These are phyloP conservation scores for Belgica antarctica DNA, from an alignment of 2,888 invertebrate genomes.

Conservation along the genomic window DNA sequence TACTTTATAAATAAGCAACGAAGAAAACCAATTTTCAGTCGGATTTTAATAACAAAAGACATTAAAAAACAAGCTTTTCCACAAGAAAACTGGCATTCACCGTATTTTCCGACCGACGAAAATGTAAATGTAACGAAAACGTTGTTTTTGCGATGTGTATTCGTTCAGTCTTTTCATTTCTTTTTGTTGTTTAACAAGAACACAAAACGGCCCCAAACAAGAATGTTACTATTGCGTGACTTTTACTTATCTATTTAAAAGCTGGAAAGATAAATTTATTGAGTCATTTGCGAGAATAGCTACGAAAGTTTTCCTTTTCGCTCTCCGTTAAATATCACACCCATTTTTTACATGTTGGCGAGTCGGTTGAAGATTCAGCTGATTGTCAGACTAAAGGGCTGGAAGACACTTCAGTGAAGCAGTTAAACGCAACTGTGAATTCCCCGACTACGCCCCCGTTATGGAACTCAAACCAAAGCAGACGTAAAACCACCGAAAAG, in stretches of 20 bases:
- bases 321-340: constrained; percentile 30
- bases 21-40: constrained; percentile 38
- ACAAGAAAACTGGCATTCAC: neutral
- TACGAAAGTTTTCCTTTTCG: neutral
- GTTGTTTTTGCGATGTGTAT: constrained; percentile 27
- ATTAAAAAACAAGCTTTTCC: constrained; percentile 1
- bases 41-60: constrained; percentile 35
- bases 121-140: constrained; percentile 34
- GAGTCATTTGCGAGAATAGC: neutral
- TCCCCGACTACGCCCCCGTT: neutral
- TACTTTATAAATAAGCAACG: constrained; percentile 30
- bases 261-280: constrained; percentile 21
- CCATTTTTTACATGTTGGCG: constrained; percentile 33
- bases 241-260: constrained; percentile 40
- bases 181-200: constrained; percentile 12
- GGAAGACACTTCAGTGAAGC: no score
- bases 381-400: neutral
- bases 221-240: constrained; percentile 29
- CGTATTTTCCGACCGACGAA: constrained; percentile 16
- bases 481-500: neutral
- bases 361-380: no score
- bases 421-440: no score
- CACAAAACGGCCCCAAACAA: constrained; percentile 27
- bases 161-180: neutral
- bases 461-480: neutral